Evolutionary conservation across 2,888 invertebrate species (phyloP).

Genomic region (Nebria brevicollis): DNA sequence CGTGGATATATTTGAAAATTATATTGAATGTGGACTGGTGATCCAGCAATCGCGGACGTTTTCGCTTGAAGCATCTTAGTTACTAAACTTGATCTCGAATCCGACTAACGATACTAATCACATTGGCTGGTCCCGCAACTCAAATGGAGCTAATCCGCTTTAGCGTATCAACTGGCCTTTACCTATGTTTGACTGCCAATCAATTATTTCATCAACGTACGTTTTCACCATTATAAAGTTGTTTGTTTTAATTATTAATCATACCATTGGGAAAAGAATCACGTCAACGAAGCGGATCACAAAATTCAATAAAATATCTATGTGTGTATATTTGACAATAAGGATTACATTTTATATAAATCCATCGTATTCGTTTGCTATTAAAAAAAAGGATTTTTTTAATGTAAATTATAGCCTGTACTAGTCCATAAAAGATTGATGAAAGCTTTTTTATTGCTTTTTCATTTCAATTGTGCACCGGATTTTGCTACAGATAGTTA

Average conservation of each 20-base stretch:
- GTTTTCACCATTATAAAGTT: neutral
- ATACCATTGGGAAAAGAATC: neutral
- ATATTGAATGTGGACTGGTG: neutral
- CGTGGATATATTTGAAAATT: too few species aligned
- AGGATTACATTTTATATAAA: too few species aligned
- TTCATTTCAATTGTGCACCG: too few species aligned
- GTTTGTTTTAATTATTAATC: conserved; percentile 10
- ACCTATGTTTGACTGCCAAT: conserved; percentile 24
- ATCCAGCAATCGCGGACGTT: neutral
- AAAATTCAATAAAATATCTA: too few species aligned
- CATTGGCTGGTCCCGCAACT: conserved; percentile 37
- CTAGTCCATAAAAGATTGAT: too few species aligned
- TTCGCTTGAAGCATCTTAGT: conserved; percentile 14
- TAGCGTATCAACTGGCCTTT: conserved; percentile 35
- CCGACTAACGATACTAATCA: conserved; percentile 41
- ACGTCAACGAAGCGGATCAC: neutral
- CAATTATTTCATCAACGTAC: neutral
- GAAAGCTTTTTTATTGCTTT: too few species aligned
- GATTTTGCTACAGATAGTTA: too few species aligned
- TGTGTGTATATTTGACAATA: too few species aligned
- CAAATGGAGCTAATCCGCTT: conserved; percentile 37
- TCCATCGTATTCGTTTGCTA: too few species aligned
- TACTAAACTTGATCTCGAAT: conserved; percentile 16
- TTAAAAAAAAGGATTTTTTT: too few species aligned
- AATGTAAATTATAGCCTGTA: too few species aligned